Evolutionary conservation across 2,888 invertebrate genomes (phyloP).

Genomic region (Helicoverpa assulta): DNA sequence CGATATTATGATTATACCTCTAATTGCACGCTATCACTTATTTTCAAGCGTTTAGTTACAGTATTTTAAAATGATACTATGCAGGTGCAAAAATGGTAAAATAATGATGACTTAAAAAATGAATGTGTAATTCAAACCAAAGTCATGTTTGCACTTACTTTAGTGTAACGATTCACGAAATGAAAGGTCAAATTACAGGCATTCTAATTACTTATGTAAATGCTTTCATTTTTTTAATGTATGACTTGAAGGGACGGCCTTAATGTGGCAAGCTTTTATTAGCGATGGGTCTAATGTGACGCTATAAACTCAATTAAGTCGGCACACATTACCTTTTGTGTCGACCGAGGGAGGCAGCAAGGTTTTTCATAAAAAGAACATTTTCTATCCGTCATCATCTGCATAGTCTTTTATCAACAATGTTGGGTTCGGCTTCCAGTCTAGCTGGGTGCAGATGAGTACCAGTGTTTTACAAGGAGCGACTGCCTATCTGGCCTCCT

Average conservation of each 20-base stretch:
- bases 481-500: too few species aligned
- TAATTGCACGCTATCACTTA: constrained; percentile 8
- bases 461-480: too few species aligned
- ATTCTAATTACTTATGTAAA: constrained; percentile 43
- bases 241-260: constrained; percentile 29
- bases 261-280: constrained; percentile 39
- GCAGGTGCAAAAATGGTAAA: neutral
- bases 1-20: constrained; percentile 1
- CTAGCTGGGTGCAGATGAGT: too few species aligned
- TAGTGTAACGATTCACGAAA: constrained; percentile 25
- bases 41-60: neutral
- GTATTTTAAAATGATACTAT: neutral
- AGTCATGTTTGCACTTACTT: constrained; percentile 29
- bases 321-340: constrained; percentile 43
- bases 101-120: neutral
- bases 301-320: constrained; percentile 55
- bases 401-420: too few species aligned
- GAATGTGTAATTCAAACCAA: constrained; percentile 6
- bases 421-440: too few species aligned
- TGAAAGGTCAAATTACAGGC: constrained; percentile 29
- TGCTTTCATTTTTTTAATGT: constrained; percentile 41
- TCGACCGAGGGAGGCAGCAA: constrained; percentile 40
- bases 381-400: neutral
- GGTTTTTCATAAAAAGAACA: constrained; percentile 16
- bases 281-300: constrained; percentile 38